Percentiles rank a stretch among this genome's conserved stretches.
Conservation (phyloP, 1,140 invertebrate genomes). For the Homarus americanus region DNA sequence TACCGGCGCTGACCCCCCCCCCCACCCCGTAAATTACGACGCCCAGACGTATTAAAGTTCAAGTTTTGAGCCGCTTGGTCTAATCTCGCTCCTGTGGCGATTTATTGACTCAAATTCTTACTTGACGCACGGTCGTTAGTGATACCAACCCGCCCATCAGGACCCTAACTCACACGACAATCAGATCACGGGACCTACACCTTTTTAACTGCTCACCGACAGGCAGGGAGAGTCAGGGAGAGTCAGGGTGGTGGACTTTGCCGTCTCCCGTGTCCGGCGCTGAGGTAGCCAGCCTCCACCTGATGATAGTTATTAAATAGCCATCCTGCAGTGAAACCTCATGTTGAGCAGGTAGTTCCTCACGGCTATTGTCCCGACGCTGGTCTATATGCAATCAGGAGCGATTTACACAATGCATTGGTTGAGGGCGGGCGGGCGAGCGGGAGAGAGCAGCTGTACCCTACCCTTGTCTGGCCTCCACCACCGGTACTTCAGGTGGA, state of each 20-base stretch:
- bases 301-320: background rate
- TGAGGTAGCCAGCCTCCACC: background rate
- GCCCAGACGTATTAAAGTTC: background rate
- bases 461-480: too few relatives aligned
- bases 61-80: background rate
- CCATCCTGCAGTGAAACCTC: background rate
- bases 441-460: too few relatives aligned
- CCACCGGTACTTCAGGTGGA: too few relatives aligned
- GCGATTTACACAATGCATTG: slow-evolving; percentile 3
- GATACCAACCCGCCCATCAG: slow-evolving; percentile 16
- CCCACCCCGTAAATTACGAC: background rate
- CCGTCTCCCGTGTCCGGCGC: background rate
- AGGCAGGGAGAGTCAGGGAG: background rate
- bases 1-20: background rate
- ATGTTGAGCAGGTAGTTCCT: background rate
- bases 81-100: background rate
- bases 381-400: background rate
- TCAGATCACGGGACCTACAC: background rate
- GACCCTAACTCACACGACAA: slow-evolving; percentile 8
- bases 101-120: slow-evolving; percentile 14
- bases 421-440: too few relatives aligned
- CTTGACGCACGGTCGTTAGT: slow-evolving; percentile 19
- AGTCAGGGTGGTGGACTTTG: too few relatives aligned
- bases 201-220: background rate
- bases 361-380: background rate